These are phyloP conservation scores for Achatina immaculata DNA, from an alignment of 1,140 invertebrate species.

Conservation along the genomic window DNA sequence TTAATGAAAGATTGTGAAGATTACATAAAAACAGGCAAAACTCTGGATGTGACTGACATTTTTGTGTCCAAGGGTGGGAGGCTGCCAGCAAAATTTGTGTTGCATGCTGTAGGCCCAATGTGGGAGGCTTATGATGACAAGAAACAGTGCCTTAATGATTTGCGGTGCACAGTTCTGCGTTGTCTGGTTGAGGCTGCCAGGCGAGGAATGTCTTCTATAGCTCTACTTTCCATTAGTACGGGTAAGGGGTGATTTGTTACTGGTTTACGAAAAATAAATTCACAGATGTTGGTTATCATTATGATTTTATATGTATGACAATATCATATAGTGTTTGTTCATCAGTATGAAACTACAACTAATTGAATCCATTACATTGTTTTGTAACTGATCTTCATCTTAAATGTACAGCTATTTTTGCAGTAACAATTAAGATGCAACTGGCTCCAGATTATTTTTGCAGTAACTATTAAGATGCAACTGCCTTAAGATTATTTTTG, in stretches of 20 bases:
- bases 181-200: slow-evolving; percentile 44
- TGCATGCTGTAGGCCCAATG: slow-evolving; percentile 55
- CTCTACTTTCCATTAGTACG: slow-evolving; percentile 51
- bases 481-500: no score
- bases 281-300: no score
- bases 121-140: slow-evolving; percentile 36
- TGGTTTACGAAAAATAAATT: no score
- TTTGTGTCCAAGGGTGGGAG: slow-evolving; percentile 48
- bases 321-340: no score
- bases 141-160: slow-evolving; percentile 43
- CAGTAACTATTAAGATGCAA: no score
- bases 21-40: slow-evolving; percentile 43
- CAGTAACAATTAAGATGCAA: no score
- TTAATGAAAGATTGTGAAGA: slow-evolving; percentile 46
- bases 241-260: slow-evolving; percentile 39
- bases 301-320: no score
- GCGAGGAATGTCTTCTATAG: slow-evolving; percentile 41
- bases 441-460: no score
- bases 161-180: slow-evolving; percentile 43
- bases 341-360: no score
- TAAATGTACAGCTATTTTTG: no score
- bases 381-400: slow-evolving; percentile 51
- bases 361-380: no score
- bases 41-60: slow-evolving; percentile 42
- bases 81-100: slow-evolving; percentile 48